Evolutionary conservation across 2,888 invertebrate genomes (phyloP).

Genomic region (Apoda limacodes): DNA sequence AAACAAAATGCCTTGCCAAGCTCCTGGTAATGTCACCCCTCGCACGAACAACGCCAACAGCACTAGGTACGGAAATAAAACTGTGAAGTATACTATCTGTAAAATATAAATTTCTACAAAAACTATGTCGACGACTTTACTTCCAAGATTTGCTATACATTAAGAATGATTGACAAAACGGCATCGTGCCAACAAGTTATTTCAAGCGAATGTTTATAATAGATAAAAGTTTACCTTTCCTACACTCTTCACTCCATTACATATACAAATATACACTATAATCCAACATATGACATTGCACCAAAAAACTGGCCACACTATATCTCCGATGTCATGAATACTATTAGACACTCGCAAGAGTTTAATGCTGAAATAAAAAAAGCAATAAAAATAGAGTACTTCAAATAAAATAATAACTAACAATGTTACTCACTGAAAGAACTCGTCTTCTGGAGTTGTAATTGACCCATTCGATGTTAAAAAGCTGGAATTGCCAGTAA

Average conservation of each 20-base stretch:
- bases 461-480: conserved; percentile 40
- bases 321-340: conserved; percentile 78
- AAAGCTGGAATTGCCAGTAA: conserved; percentile 42
- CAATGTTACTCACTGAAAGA: conserved; percentile 77
- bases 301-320: conserved; percentile 85
- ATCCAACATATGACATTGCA: conserved; percentile 84
- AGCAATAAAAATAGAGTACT: conserved; percentile 5
- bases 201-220: conserved; percentile 16
- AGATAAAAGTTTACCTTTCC: conserved; percentile 73
- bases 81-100: conserved; percentile 85
- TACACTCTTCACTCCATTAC: conserved; percentile 88
- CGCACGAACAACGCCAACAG: conserved; percentile 78
- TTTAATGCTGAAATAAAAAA: conserved; percentile 72
- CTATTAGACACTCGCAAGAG: conserved; percentile 81
- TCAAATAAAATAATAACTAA: conserved; percentile 5
- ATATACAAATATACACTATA: conserved; percentile 85
- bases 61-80: conserved; percentile 84
- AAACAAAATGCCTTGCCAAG: conserved; percentile 79
- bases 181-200: conserved; percentile 32
- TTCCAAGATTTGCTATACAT: too few species aligned
- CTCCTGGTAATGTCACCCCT: conserved; percentile 85
- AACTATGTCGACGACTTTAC: not conserved
- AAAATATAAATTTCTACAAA: conserved; percentile 35
- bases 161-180: too few species aligned
- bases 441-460: conserved; percentile 83